These are phyloP conservation scores for Metacarcinus magister DNA, from an alignment of 2,888 invertebrate genomes.

Conservation along the genomic window DNA sequence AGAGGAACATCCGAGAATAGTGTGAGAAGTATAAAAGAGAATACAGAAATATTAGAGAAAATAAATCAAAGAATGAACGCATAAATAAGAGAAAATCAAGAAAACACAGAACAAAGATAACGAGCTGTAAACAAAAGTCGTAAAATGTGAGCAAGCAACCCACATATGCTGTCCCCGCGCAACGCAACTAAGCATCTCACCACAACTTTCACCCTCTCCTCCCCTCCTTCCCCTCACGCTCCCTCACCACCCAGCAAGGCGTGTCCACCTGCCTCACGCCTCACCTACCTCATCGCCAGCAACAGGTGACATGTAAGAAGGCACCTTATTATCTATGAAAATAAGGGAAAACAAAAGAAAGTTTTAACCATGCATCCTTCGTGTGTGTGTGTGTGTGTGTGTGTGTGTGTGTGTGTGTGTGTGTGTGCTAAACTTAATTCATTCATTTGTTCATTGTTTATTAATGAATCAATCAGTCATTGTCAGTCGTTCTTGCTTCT, in stretches of 20 bases:
- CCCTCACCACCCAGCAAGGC: background rate
- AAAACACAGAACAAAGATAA: background rate
- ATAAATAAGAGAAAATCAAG: background rate
- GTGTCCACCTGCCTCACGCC: background rate
- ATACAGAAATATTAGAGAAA: background rate
- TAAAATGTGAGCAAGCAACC: slow-evolving; percentile 3
- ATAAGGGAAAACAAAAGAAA: background rate
- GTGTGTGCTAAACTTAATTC: background rate
- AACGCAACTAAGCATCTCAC: background rate
- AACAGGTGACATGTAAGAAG: background rate
- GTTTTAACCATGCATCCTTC: background rate
- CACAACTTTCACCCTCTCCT: slow-evolving; percentile 16
- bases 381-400: slow-evolving; percentile 5
- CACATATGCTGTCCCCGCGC: background rate
- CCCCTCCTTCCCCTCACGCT: background rate
- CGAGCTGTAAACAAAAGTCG: background rate
- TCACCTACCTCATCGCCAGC: background rate
- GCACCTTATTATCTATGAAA: background rate
- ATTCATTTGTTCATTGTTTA: too few relatives aligned
- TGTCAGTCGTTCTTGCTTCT: too few relatives aligned
- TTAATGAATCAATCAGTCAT: too few relatives aligned
- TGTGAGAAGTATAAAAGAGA: background rate
- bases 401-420: slow-evolving; percentile 26
- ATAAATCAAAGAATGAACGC: background rate
- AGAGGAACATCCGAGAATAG: too few relatives aligned